These are phyloP conservation scores for Podarcis cretensis DNA, from an alignment of 2,113 vertebrate species.

Conservation along the genomic window DNA sequence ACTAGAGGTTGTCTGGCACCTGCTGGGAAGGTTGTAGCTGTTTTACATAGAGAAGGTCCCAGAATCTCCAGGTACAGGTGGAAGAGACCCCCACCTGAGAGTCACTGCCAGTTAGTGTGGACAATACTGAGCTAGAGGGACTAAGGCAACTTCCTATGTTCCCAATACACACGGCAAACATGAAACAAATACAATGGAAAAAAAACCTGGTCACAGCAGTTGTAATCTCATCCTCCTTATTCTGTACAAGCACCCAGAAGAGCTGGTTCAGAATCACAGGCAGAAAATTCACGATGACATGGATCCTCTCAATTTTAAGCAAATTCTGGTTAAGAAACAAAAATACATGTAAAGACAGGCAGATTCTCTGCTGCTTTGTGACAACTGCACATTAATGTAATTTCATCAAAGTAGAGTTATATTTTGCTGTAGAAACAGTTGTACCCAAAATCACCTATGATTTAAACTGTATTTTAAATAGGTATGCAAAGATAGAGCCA, in stretches of 20 bases:
- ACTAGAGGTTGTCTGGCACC: neutral
- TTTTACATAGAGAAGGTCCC: too few relatives aligned
- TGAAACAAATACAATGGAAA: neutral
- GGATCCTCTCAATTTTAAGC: conserved; percentile 93
- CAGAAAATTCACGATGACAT: conserved; percentile 92
- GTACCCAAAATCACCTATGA: neutral
- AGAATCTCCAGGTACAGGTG: too few relatives aligned
- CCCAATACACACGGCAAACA: neutral
- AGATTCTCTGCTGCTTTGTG: neutral
- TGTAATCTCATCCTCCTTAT: conserved; percentile 88
- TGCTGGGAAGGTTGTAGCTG: neutral
- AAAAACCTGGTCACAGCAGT: conserved; percentile 88
- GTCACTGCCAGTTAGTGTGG: too few relatives aligned
- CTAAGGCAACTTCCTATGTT: neutral
- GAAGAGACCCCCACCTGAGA: too few relatives aligned
- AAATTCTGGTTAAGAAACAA: conserved; percentile 82
- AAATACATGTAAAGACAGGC: neutral
- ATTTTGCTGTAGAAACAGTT: neutral
- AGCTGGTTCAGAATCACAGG: conserved; percentile 97
- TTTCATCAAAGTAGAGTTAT: neutral
- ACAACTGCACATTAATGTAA: neutral
- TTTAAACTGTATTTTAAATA: neutral
- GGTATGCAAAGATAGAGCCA: neutral
- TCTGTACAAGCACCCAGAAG: conserved; percentile 92
- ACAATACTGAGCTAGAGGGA: too few relatives aligned